Conservation (phyloP, 2,797 vertebrate species). For the Lepidocolaptes lacrymiger region DNA sequence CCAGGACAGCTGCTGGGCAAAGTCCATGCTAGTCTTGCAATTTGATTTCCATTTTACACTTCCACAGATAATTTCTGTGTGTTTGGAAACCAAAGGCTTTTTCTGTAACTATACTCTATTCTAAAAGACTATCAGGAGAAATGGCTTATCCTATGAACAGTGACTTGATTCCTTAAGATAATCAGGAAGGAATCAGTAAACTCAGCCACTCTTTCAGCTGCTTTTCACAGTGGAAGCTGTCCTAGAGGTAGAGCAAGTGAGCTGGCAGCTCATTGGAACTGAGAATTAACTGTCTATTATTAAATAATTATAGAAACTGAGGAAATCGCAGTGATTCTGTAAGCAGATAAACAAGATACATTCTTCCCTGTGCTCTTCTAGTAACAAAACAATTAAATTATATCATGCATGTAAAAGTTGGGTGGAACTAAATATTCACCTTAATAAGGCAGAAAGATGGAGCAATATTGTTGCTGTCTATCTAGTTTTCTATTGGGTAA, state of each 20-base stretch:
- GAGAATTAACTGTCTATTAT: background rate
- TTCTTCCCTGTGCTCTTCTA: background rate
- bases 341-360: background rate
- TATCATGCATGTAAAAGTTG: background rate
- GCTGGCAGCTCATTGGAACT: background rate
- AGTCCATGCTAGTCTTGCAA: background rate
- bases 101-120: background rate
- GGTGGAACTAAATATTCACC: conserved; percentile 7
- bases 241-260: background rate
- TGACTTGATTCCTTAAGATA: background rate
- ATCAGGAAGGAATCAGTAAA: background rate
- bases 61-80: background rate
- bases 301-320: conserved; percentile 2
- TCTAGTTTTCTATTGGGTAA: conserved; percentile 12
- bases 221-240: background rate
- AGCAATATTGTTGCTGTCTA: conserved; percentile 16
- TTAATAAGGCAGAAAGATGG: conserved; percentile 30
- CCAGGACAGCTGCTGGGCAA: background rate
- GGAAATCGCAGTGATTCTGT: background rate
- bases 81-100: background rate
- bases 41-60: background rate
- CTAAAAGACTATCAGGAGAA: background rate
- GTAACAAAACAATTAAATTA: conserved; percentile 9
- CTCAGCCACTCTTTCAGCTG: background rate
- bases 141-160: background rate